Evolutionary conservation across 1,140 invertebrate species (phyloP), one percentile per base, ranked within the genome.

Genomic region (Phocides pigmalion): DNA sequence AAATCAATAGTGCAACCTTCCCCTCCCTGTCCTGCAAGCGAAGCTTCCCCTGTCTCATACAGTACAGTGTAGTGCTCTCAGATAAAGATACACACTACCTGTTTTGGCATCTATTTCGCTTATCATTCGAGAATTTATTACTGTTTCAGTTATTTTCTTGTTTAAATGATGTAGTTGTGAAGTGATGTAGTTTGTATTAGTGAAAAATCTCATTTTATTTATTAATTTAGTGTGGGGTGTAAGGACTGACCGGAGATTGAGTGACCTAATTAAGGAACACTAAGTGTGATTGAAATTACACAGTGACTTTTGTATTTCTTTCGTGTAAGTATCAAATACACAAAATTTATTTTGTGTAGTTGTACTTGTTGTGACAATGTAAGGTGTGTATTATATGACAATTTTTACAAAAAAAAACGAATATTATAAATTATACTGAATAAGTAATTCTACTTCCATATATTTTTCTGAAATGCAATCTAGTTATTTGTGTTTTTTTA

Each of bases 1-100:
- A 59, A 59, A 59, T 59, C 54, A 59, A 59, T 59, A 59, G 14
- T 59, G 54, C 54, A 59, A 46, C 41, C 54, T 44, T 59, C 54
- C 54, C 54, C 54, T 59, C 42, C 39, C 41, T 46, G 37, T 56
- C 53, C 53, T 56, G 53, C 53, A 56, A 56, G 22, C 42, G 14
- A 16, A 58, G 54, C 54, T 58, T 25, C 17, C 54, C 37, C 25
- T 44, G 54, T 14, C 22, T 32, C 53, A 25, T 32, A 47, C 56
- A 47, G 56, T 59, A 47, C 56, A 47, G 56, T 59, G 16, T 47
- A 59, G 56, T 32, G 28, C 54, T 35, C 22, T 59, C 9, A 35
- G 19, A 15, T 37, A 46, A 46, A 59, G 41, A 19, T 59, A 32
- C 41, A 35, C 20, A 14, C 19, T 46, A 32, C 54, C 15, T 46